Percentiles rank a stretch among this genome's conserved stretches.
Conservation (phyloP, 2,797 vertebrate genomes). For the Myotis myotis region DNA sequence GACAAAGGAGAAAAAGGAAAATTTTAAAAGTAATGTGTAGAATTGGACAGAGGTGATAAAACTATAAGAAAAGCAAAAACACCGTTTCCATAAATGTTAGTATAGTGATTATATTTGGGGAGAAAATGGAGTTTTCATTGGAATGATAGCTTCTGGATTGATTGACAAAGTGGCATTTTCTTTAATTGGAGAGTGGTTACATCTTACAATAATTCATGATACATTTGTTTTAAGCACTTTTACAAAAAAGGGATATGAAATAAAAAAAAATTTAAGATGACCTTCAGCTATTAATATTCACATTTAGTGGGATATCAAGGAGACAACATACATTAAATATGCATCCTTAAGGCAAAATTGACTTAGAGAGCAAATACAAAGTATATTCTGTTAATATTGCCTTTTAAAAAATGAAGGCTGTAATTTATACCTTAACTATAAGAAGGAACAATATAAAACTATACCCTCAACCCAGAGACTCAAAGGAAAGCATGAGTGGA, state of each 20-base stretch:
- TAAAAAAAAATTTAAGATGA: not conserved
- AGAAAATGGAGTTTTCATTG: not conserved
- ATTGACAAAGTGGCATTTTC: not conserved
- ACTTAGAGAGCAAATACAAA: not conserved
- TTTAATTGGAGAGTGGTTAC: not conserved
- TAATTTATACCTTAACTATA: not conserved
- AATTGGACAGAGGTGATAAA: not conserved
- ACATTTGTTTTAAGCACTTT: constrained; percentile 3
- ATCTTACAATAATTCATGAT: not conserved
- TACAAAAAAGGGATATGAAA: not conserved
- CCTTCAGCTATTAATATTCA: not conserved
- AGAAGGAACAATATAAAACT: not conserved
- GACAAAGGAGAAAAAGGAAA: not conserved
- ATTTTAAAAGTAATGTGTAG: not conserved
- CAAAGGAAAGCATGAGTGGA: not conserved
- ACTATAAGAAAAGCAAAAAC: not conserved
- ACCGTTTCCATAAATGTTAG: not conserved
- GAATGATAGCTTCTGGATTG: not conserved
- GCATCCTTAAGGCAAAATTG: not conserved
- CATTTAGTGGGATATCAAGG: not conserved
- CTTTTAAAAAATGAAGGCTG: not conserved
- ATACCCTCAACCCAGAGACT: not conserved
- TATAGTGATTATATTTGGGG: not conserved
- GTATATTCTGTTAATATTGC: not conserved
- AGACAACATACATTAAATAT: not conserved